These are phyloP conservation scores for Amphipoea lucens DNA, from an alignment of 2,888 invertebrate species.

Conservation along the genomic window DNA sequence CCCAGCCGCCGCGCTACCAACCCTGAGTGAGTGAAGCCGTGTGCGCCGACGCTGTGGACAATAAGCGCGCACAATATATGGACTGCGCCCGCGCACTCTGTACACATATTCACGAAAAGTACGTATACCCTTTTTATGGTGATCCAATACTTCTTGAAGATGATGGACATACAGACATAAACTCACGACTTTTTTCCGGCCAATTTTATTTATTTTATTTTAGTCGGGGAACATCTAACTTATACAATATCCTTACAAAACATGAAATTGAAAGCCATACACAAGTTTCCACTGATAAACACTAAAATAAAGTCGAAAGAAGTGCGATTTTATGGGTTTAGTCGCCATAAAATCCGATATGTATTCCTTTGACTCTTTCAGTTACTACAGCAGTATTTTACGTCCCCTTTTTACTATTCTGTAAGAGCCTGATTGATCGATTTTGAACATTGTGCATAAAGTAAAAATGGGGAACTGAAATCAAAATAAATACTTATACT, in stretches of 20 bases:
- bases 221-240: not conserved
- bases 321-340: not conserved
- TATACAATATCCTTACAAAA: not conserved
- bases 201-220: too few relatives aligned
- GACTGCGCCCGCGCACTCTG: slow-evolving; percentile 77
- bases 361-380: not conserved
- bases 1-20: slow-evolving; percentile 70
- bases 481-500: not conserved
- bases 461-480: not conserved
- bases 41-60: slow-evolving; percentile 63
- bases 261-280: not conserved
- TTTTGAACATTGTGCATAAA: not conserved
- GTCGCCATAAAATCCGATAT: not conserved
- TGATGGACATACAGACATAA: not conserved
- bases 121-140: slow-evolving; percentile 59
- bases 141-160: not conserved
- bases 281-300: not conserved
- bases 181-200: too few relatives aligned
- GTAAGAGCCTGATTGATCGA: not conserved
- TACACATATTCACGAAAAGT: slow-evolving; percentile 82
- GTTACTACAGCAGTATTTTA: not conserved
- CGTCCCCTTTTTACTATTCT: not conserved
- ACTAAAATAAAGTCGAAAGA: not conserved
- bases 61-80: slow-evolving; percentile 79
- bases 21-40: slow-evolving; percentile 76